Evolutionary conservation across 2,113 vertebrate species (phyloP).

Genomic region (Tachycineta bicolor): DNA sequence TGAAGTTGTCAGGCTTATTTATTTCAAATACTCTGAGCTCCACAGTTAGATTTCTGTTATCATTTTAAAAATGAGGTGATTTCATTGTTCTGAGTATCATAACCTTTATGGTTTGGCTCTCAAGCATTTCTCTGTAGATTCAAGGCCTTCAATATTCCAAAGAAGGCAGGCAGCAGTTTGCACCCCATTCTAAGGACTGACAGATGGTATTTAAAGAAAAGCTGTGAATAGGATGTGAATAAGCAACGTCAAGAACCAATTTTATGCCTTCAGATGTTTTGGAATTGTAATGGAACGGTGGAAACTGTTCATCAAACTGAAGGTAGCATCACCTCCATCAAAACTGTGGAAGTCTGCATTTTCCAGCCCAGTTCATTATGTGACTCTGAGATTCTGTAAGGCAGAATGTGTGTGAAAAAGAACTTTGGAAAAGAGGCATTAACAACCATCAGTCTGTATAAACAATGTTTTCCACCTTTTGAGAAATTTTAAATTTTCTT

Average conservation of each 20-base stretch:
- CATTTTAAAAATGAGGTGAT: background rate
- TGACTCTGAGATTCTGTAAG: background rate
- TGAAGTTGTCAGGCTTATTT: background rate
- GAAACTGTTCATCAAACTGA: background rate
- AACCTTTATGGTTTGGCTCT: background rate
- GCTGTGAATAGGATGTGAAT: background rate
- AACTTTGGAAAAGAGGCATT: background rate
- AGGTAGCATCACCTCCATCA: background rate
- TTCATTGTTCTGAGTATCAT: background rate
- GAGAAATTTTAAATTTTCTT: background rate
- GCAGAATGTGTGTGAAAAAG: background rate
- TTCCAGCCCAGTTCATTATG: background rate
- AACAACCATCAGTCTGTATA: background rate
- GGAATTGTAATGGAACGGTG: background rate
- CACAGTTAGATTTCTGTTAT: background rate
- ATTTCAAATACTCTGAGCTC: background rate
- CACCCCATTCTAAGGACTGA: background rate
- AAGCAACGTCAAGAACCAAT: background rate
- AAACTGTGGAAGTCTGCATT: background rate
- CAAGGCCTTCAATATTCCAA: background rate
- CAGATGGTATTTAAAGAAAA: slow-evolving; percentile 5
- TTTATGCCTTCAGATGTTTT: background rate
- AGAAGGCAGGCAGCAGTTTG: background rate
- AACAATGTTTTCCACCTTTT: background rate
- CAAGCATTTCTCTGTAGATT: background rate